These are phyloP conservation scores for Cervus canadensis DNA, from an alignment of 2,113 vertebrate species.

Conservation along the genomic window DNA sequence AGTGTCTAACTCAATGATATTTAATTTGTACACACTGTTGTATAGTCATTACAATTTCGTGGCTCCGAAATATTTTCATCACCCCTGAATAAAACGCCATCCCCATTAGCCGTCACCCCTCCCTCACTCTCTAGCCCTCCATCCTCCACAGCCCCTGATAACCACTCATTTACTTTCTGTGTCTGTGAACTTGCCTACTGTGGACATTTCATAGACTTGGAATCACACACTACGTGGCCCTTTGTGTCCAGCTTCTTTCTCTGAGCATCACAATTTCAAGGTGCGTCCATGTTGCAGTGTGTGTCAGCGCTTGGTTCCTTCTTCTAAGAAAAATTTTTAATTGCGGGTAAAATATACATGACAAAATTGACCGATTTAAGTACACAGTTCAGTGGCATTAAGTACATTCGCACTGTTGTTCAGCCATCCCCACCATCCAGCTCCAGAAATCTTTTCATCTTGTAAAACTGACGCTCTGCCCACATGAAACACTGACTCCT, in stretches of 20 bases:
- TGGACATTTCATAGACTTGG: accelerated
- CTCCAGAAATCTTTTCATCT: not conserved
- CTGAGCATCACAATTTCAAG: not conserved
- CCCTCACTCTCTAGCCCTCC: accelerated
- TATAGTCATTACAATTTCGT: accelerated
- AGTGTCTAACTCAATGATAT: not conserved
- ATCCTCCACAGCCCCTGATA: not conserved
- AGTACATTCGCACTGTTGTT: not conserved
- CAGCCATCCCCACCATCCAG: not conserved
- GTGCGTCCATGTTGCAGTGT: accelerated
- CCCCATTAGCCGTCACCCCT: accelerated
- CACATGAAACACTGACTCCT: not conserved
- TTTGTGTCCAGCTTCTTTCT: not conserved
- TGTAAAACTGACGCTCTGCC: not conserved
- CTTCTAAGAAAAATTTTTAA: not conserved
- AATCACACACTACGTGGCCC: accelerated
- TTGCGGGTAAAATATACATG: not conserved
- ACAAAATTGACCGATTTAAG: not conserved
- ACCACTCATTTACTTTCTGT: not conserved
- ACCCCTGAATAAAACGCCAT: not conserved
- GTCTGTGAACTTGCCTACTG: not conserved
- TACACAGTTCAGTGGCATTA: not conserved
- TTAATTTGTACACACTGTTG: not conserved
- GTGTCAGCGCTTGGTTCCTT: not conserved
- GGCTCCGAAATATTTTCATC: not conserved